Evolutionary conservation across 2,113 vertebrate species (phyloP).

Genomic region (Gila orcuttii): DNA sequence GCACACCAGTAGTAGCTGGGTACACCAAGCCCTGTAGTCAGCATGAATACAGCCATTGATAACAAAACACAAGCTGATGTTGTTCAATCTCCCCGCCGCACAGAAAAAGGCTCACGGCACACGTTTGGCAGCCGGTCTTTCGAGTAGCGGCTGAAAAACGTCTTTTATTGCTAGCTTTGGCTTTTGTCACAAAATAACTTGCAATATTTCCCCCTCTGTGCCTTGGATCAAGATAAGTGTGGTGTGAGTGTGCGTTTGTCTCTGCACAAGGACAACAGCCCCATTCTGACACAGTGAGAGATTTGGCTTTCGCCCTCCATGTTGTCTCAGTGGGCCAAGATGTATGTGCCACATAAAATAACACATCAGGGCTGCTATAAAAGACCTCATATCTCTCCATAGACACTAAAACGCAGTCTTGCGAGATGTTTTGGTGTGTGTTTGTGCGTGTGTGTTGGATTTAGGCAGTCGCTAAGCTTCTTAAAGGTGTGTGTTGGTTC

Average conservation of each 20-base stretch:
- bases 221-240: conserved; percentile 55
- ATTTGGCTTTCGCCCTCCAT: conserved; percentile 16
- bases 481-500: conserved; percentile 54
- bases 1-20: conserved; percentile 11
- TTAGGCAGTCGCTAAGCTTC: conserved; percentile 43
- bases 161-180: conserved; percentile 52
- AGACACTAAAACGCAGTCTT: conserved; percentile 6
- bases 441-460: conserved; percentile 54
- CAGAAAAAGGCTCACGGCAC: conserved; percentile 30
- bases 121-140: conserved; percentile 17
- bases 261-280: conserved; percentile 47
- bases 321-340: conserved; percentile 3
- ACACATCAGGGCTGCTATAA: conserved; percentile 29
- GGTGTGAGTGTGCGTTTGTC: conserved; percentile 40
- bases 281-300: conserved; percentile 40
- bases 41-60: conserved; percentile 56
- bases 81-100: conserved; percentile 43
- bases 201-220: conserved; percentile 33
- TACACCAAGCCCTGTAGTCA: conserved; percentile 14
- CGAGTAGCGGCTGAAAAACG: conserved; percentile 42
- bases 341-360: conserved; percentile 26
- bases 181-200: conserved; percentile 42
- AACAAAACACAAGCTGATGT: conserved; percentile 31
- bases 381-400: conserved; percentile 34
- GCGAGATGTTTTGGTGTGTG: conserved; percentile 21